Base-by-base conservation (phyloP, 2,113 vertebrate species). In the Hystrix brachyura region DNA sequence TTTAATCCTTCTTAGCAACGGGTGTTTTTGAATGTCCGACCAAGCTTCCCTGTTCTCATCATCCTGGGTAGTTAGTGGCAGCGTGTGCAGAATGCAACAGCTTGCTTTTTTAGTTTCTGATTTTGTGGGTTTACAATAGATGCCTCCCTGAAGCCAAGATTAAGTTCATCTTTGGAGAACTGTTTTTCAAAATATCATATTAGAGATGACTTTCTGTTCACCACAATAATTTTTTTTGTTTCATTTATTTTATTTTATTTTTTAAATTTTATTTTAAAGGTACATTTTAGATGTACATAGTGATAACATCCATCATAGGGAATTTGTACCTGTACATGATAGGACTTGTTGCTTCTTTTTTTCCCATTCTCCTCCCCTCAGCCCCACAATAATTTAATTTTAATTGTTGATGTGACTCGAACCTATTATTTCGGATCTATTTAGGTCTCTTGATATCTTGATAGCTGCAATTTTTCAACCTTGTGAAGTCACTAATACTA, bases 401-500 rank as follows among this genome's bases (percentile, higher is more conserved):
- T 93, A 96, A 96, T 94, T 95, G 95, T 96, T 96, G 94, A 65
- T 95, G 79, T 87, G 95, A 76, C 76, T 89, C 87, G 82, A 97
- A 78, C 69, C 67, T 78, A 59, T 43, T 69, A 65, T 93, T 96
- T 96, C 81, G 43, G 74, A 88, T 85, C 57, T 93, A 48, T 85
- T 96, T 94, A 96, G 91, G 57, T 57, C 38, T 38, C 38, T 38
- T 38, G 38, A 38, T 38, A 38, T 94, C 46, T 27, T 94, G 64
- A 93, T 94, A 94, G 83, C 67, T 27, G 82, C 67, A 71, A 62
- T n/a, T 48, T 93, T 95, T 95, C 79, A 87, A 1, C 74, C 29
- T 92, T 72, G 53, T 48, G 69, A 91, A 64, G 29, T 6, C 1
- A 11, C 80, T 83, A 64, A 90, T 78, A 91, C 32, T 69, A 38